Base-by-base conservation (phyloP, 2,888 invertebrate species). In the Patella pellucida region DNA sequence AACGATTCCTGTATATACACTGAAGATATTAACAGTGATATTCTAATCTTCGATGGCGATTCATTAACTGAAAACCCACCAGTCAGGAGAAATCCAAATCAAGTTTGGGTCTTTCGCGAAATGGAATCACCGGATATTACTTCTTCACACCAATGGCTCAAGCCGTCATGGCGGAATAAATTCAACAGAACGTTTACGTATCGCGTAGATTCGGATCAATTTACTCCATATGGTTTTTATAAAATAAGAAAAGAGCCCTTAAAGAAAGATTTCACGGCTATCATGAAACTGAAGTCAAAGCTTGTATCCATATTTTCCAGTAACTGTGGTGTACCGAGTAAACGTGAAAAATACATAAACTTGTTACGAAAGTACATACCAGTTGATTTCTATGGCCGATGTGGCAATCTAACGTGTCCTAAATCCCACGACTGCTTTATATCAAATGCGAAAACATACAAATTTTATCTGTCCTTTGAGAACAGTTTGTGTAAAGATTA, bases 161-260 rank as follows among this genome's bases (percentile, higher is more conserved):
- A 70, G 11, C 9, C 71, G n/a, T 70, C 41, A 41, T 41, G 41
- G 41, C 41, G 4, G 41, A 41, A 41, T 41, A 41, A 41, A 9
- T 41, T 41, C 9, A 41, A 41, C 41, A 41, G 41, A 41, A 79
- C 83, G 15, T 77, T 79, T 78, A 81, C 79, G 15, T 82, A 81
- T 56, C 69, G 82, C 23, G 19, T 52, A 3, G 82, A 81, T 68
- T 80, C 83, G 2, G 82, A 82, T 52, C 72, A 81, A 31, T 76
- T 72, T 3, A 14, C 76, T 9, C 79, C 71, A 2, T 77, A 78
- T 19, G 81, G 76, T 7, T 69, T 73, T 52, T 52, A 72, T 12
- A 19, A 51, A 7, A 23, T 73, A 11, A 7, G 15, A 9, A 54
- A 27, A n/a, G 74, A 72, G 31, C 70, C 72, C n/a, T 23, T 62